Conservation (phyloP, 2,888 invertebrate genomes). For the Nephrotoma appendiculata region DNA sequence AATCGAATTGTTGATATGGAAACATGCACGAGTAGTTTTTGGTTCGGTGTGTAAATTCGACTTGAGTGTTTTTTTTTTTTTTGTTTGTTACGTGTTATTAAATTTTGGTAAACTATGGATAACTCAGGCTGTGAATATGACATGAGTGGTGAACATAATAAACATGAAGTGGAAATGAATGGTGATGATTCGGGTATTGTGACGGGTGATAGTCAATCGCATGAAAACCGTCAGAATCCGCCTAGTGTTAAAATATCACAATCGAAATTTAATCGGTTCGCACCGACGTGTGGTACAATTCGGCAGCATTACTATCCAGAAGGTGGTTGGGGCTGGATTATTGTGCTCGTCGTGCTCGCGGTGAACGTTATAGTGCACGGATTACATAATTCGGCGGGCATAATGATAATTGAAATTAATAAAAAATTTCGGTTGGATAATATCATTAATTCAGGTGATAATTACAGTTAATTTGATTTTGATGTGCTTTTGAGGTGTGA, state of each 20-base stretch:
- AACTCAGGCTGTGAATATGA: not conserved
- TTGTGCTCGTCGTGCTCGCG: constrained; percentile 54
- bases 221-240: not conserved
- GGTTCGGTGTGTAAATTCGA: not conserved
- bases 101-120: not conserved
- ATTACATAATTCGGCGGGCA: constrained; percentile 46
- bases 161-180: not conserved
- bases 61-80: not conserved
- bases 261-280: not conserved
- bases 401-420: constrained; percentile 30
- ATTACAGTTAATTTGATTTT: not conserved
- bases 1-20: not conserved
- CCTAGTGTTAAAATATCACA: not conserved
- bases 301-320: constrained; percentile 66
- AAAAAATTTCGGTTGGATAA: not conserved
- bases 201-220: not conserved
- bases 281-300: constrained; percentile 6
- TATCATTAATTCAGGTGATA: constrained; percentile 2
- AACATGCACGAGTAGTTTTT: not conserved
- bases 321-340: constrained; percentile 81
- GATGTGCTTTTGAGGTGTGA: not conserved
- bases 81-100: not conserved
- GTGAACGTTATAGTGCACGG: constrained; percentile 63
- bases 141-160: not conserved
- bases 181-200: constrained; percentile 2